Evolutionary conservation across 30 jellyfish, hydroid and myxozoan genomes (phyloP).

Genomic region (Pseudorhiza aurosa): DNA sequence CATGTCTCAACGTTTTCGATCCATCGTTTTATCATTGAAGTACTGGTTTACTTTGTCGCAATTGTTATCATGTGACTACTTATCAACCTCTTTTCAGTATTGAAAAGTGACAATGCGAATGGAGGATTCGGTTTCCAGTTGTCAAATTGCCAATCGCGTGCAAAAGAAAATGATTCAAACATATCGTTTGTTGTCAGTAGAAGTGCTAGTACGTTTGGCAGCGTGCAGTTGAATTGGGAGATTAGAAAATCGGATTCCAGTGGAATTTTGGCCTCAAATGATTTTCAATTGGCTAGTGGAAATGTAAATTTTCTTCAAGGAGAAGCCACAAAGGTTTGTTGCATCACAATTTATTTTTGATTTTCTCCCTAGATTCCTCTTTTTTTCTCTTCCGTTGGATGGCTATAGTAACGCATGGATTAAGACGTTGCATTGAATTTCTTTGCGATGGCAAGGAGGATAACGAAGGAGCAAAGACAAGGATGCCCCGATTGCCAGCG

Average conservation of each 20-base stretch:
- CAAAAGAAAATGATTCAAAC: constrained; percentile 34
- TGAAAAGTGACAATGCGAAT: constrained; percentile 86
- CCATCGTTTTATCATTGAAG: too few relatives aligned
- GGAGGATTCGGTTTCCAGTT: constrained; percentile 70
- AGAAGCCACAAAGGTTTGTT: constrained; percentile 55
- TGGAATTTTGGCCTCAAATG: constrained; percentile 56
- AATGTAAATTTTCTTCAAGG: constrained; percentile 41
- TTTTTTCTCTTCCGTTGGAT: too few relatives aligned
- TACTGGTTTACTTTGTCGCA: too few relatives aligned
- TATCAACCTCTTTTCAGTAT: constrained; percentile 38
- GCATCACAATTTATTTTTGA: too few relatives aligned
- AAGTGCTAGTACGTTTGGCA: constrained; percentile 56
- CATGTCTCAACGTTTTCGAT: too few relatives aligned
- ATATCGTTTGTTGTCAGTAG: constrained; percentile 55
- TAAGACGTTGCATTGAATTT: too few relatives aligned
- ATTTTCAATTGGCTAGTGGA: constrained; percentile 72
- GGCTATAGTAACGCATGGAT: too few relatives aligned
- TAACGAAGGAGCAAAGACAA: too few relatives aligned
- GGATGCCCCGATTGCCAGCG: too few relatives aligned
- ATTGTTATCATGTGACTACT: too few relatives aligned
- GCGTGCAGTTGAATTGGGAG: constrained; percentile 75
- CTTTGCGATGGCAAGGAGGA: too few relatives aligned
- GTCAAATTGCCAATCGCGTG: constrained; percentile 33
- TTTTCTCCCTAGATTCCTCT: too few relatives aligned
- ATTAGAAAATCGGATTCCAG: constrained; percentile 22